These are phyloP conservation scores for Oreotragus oreotragus DNA, from an alignment of 2,113 vertebrate genomes.

Conservation along the genomic window DNA sequence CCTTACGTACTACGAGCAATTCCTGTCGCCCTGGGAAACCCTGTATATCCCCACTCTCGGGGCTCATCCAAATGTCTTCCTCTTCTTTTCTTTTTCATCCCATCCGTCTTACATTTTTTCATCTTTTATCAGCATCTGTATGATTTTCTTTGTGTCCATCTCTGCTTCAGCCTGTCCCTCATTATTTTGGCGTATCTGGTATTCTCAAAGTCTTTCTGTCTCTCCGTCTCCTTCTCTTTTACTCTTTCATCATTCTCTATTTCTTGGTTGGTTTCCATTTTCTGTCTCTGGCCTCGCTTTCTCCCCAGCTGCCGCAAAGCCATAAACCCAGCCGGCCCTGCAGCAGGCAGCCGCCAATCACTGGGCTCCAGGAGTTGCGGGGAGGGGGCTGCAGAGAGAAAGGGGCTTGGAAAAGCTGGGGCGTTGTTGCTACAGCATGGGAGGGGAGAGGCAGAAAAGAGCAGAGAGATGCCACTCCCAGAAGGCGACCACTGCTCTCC, in stretches of 20 bases:
- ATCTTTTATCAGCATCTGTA: not conserved
- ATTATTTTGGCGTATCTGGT: not conserved
- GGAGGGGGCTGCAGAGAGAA: slow-evolving; percentile 42
- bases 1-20: not conserved
- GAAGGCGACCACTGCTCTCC: not conserved
- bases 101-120: not conserved
- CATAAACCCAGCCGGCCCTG: slow-evolving; percentile 68
- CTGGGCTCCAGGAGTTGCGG: slow-evolving; percentile 41
- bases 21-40: not conserved
- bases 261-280: slow-evolving; percentile 64
- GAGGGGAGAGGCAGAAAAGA: slow-evolving; percentile 40
- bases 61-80: not conserved
- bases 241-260: slow-evolving; percentile 4
- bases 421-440: slow-evolving; percentile 45
- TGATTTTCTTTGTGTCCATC: not conserved
- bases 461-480: slow-evolving; percentile 3
- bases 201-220: not conserved
- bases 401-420: slow-evolving; percentile 32
- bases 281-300: slow-evolving; percentile 57
- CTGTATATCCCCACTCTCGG: not conserved
- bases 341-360: slow-evolving; percentile 73
- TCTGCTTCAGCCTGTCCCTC: not conserved
- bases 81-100: not conserved
- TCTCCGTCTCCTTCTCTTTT: not conserved
- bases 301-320: slow-evolving; percentile 68